A percentile compares a stretch with the other conserved stretches of the same genome.
These are phyloP conservation scores for Cynaeus angustus DNA, from an alignment of 2,888 invertebrate genomes.

Conservation along the genomic window DNA sequence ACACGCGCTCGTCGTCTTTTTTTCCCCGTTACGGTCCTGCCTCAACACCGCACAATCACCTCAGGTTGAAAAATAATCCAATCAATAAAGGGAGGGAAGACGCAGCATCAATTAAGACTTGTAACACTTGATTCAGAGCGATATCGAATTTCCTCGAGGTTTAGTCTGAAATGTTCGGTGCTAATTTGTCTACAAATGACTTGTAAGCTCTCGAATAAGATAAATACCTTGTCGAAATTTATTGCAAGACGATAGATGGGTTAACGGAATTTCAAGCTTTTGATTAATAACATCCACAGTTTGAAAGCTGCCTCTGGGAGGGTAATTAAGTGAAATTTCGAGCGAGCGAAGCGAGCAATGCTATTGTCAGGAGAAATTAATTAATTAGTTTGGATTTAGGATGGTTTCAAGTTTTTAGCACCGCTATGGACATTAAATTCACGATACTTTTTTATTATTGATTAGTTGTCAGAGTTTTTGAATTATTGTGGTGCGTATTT, in stretches of 20 bases:
- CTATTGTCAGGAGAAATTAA: background rate
- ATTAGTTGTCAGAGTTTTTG: too few species aligned
- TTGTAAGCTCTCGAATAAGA: constrained; percentile 42
- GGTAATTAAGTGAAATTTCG: background rate
- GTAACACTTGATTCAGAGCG: background rate
- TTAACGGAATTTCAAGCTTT: background rate
- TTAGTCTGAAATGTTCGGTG: constrained; percentile 24
- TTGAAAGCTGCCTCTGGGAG: background rate
- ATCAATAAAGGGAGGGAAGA: background rate
- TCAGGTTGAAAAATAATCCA: too few species aligned
- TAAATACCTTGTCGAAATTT: constrained; percentile 39
- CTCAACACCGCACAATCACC: too few species aligned
- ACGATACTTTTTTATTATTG: too few species aligned
- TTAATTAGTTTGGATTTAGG: background rate
- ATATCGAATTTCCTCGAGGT: constrained; percentile 14
- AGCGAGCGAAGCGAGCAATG: constrained; percentile 2
- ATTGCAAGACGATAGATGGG: constrained; percentile 8
- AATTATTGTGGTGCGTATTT: too few species aligned
- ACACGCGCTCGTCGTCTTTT: too few species aligned
- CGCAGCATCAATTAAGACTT: background rate
- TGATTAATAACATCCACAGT: constrained; percentile 1
- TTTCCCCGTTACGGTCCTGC: too few species aligned
- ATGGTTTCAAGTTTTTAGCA: too few species aligned
- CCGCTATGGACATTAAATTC: too few species aligned
- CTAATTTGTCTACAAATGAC: constrained; percentile 43